Evolutionary conservation across 2,888 invertebrate species (phyloP), one percentile per base, ranked within the genome.

Genomic region (Caenorhabditis sp.): DNA sequence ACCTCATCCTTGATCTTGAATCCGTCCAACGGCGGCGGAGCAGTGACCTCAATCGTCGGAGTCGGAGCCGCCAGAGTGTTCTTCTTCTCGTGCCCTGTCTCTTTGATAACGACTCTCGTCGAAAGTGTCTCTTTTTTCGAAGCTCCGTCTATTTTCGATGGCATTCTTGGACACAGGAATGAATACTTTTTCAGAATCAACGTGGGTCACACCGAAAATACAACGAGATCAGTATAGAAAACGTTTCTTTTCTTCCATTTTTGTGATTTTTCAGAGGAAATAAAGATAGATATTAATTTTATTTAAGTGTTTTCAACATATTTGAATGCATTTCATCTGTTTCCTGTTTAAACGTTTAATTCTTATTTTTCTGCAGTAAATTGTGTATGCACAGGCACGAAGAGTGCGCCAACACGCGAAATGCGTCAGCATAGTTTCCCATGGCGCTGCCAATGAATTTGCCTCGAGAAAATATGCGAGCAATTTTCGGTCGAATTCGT

Each of bases 1-100:
- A 68, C 78, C 32, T 81, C 81, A 51, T 81, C 81, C 18, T 61
- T 70, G 20, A 81, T 60, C 22, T 61, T 56, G 74, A 80, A 80
- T 51, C 69, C 74, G 11, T 37, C 80, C n/a, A 58, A 20, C 9
- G 80, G 80, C 32, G 68, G 74, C 35, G 80, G 80, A 47, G 80
- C 80, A 28, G 80, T 80, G 28, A 80, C 72, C 53, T 80, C 74
- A 18, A 62, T 15, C 13, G 40, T 64, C 22, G 80, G 74, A 47
- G 76, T 76, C 15, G 81, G 67, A 6, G 61, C 51, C 5, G 70
- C 76, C 20, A 53, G 65, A 26, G 74, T 44, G 6, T 60, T 26
- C 40, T 72, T 74, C 40, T 74, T 74, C 20, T 65, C 74, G n/a
- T 51, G 76, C 5, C 64, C 62, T 13, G 32, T 76, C 51, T 64